phyloP scores from a whole-genome alignment of 2,797 vertebrate genomes.

The Anguilla anguilla region DNA sequence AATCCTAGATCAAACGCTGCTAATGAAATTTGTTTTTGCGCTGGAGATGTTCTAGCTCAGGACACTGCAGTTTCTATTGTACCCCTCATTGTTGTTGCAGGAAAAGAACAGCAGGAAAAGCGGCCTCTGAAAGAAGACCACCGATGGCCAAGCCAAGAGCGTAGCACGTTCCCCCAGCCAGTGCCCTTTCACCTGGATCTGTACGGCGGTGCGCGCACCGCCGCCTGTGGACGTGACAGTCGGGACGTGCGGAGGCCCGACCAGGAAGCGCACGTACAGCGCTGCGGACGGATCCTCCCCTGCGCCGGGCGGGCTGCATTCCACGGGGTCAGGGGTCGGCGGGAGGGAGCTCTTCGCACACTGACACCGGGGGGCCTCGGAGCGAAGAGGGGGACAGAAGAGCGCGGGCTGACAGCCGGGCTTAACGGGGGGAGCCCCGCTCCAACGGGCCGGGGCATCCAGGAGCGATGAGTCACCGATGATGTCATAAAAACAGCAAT shows the following conservation, averaged over 20 bases:
- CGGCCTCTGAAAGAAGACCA: not conserved
- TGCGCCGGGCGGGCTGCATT: conserved; percentile 27
- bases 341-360: not conserved
- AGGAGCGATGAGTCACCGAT: not conserved
- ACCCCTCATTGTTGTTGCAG: not conserved
- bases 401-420: not conserved
- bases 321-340: conserved; percentile 38
- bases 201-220: conserved; percentile 12
- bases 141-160: not conserved
- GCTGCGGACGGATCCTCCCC: not conserved
- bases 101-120: conserved; percentile 14
- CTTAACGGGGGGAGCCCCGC: not conserved
- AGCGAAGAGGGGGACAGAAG: not conserved
- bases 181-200: conserved; percentile 37
- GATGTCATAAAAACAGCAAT: conserved; percentile 2
- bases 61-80: not conserved
- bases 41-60: not conserved
- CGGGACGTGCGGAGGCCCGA: conserved; percentile 14
- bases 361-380: not conserved
- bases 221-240: conserved; percentile 41
- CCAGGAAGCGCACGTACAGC: conserved; percentile 43
- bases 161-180: conserved; percentile 21
- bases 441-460: not conserved
- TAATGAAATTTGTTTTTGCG: not conserved
- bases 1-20: too few relatives aligned